phyloP scores from a whole-genome alignment of 2,888 invertebrate genomes.

The Drosophila austrosaltans region DNA sequence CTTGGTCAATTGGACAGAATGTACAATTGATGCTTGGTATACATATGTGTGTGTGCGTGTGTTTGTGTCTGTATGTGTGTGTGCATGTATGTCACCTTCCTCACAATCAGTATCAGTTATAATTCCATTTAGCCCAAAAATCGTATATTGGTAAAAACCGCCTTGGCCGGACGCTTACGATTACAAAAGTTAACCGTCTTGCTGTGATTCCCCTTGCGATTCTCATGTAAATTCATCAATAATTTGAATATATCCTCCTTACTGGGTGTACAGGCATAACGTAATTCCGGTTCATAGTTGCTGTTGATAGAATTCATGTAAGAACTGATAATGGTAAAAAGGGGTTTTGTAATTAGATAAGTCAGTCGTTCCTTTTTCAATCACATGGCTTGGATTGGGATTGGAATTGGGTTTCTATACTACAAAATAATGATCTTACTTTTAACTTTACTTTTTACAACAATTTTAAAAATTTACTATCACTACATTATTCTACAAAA shows the following conservation, averaged over 20 bases:
- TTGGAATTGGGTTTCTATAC: constrained; percentile 11
- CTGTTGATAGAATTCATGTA: constrained; percentile 80
- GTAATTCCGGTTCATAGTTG: constrained; percentile 85
- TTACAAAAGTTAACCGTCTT: constrained; percentile 87
- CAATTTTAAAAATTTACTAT: neutral
- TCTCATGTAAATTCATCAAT: constrained; percentile 86
- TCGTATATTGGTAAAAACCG: constrained; percentile 87
- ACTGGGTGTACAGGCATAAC: constrained; percentile 86
- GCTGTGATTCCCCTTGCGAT: constrained; percentile 85
- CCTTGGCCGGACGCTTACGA: constrained; percentile 86
- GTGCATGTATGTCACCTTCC: neutral
- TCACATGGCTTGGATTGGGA: constrained; percentile 10
- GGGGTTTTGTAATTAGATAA: constrained; percentile 31
- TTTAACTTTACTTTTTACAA: neutral
- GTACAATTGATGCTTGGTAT: constrained; percentile 76
- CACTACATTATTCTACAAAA: constrained; percentile 3
- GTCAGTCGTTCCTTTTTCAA: constrained; percentile 21
- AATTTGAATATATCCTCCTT: constrained; percentile 87
- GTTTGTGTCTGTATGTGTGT: constrained; percentile 13
- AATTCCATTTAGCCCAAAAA: constrained; percentile 85
- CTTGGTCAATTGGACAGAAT: constrained; percentile 66
- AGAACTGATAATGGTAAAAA: constrained; percentile 75
- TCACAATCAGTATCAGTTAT: neutral
- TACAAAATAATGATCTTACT: neutral
- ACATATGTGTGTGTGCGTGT: constrained; percentile 61